These are phyloP conservation scores for Aeoliscus strigatus DNA, from an alignment of 2,797 vertebrate genomes.

Conservation along the genomic window DNA sequence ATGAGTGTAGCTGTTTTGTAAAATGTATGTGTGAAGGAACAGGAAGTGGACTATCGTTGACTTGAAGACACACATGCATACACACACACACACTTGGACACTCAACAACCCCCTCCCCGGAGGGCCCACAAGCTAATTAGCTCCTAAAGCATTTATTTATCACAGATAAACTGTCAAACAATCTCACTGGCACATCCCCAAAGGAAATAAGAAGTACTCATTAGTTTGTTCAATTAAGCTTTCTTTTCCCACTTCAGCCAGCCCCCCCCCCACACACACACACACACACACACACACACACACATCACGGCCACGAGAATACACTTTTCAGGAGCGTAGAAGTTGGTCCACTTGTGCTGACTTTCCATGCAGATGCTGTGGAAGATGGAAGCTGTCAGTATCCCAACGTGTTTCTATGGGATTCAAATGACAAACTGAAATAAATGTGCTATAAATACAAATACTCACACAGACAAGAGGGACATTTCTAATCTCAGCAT, in stretches of 20 bases:
- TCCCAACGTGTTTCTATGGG: slow-evolving; percentile 23
- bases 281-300: too few relatives aligned
- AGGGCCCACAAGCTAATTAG: slow-evolving; percentile 73
- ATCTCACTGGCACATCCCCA: slow-evolving; percentile 75
- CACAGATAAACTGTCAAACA: slow-evolving; percentile 82
- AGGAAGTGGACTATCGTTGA: slow-evolving; percentile 55
- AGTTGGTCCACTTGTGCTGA: slow-evolving; percentile 38
- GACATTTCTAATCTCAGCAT: too few relatives aligned
- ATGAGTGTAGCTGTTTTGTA: too few relatives aligned
- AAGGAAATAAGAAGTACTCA: slow-evolving; percentile 77
- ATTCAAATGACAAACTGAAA: too few relatives aligned
- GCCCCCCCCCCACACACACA: too few relatives aligned
- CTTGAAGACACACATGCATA: slow-evolving; percentile 41
- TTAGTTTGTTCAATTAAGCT: slow-evolving; percentile 80
- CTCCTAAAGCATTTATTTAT: slow-evolving; percentile 81
- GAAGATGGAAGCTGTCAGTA: slow-evolving; percentile 19
- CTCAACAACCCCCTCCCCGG: slow-evolving; percentile 61
- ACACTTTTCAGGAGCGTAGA: slow-evolving; percentile 45
- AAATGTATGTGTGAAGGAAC: slow-evolving; percentile 32
- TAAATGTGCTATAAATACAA: too few relatives aligned
- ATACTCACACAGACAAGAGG: too few relatives aligned
- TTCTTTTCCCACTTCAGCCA: slow-evolving; percentile 71
- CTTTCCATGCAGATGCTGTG: slow-evolving; percentile 16
- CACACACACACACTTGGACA: slow-evolving; percentile 58
- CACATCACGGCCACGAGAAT: too few relatives aligned